Percentiles rank a stretch among this genome's conserved stretches.
Conservation (phyloP, 1,140 invertebrate genomes). For the Neotoxoptera formosana region DNA sequence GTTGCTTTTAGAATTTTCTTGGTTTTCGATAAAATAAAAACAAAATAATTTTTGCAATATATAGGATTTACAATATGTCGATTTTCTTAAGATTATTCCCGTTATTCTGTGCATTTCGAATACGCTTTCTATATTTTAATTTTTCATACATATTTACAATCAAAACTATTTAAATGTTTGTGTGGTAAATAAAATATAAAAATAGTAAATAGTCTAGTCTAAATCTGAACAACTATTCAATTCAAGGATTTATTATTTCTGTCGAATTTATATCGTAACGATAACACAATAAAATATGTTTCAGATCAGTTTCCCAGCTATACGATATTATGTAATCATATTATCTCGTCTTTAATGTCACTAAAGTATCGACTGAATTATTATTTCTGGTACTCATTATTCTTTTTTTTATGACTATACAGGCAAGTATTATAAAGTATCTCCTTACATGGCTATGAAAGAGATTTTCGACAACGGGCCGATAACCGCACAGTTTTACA, state of each 20-base stretch:
- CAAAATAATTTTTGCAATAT: no score
- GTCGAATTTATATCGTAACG: not conserved
- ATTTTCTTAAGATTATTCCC: not conserved
- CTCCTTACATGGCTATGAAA: conserved; percentile 47
- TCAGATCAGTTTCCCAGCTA: not conserved
- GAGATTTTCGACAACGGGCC: conserved; percentile 65
- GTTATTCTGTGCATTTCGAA: not conserved
- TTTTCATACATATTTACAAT: not conserved
- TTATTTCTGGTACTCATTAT: not conserved
- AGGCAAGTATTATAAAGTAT: conserved; percentile 38
- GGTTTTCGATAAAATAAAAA: no score
- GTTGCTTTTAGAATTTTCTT: no score
- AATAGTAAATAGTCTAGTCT: no score
- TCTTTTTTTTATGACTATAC: not conserved
- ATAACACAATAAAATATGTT: not conserved
- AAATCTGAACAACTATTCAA: no score
- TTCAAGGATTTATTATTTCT: not conserved
- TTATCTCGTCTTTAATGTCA: not conserved
- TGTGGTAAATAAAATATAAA: no score
- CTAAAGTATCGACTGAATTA: not conserved
- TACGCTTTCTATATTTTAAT: not conserved
- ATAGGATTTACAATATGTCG: not conserved
- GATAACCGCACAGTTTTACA: conserved; percentile 67
- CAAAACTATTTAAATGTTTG: no score
- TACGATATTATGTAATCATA: no score